Evolutionary conservation across 2,797 vertebrate species (phyloP).

Genomic region (Calcarius lapponicus): DNA sequence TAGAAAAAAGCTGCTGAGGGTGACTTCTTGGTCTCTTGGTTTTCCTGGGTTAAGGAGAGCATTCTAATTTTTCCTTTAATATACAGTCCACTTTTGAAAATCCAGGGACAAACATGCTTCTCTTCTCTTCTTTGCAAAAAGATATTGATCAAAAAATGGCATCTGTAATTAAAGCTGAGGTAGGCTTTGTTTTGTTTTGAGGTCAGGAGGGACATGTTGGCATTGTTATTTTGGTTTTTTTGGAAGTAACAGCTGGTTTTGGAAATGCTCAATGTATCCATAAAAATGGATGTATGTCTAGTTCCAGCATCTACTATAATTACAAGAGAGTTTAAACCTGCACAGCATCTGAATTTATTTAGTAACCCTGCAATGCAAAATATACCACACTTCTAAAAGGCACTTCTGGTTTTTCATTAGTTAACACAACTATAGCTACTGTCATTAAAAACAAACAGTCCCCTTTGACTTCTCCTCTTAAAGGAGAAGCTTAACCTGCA

Average conservation of each 20-base stretch:
- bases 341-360: neutral
- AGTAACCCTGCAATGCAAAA: neutral
- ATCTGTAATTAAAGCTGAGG: neutral
- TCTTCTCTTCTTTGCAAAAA: neutral
- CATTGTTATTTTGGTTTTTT: neutral
- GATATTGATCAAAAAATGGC: neutral
- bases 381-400: neutral
- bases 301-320: neutral
- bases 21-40: neutral
- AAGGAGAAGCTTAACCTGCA: neutral
- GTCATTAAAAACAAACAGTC: neutral
- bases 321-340: neutral
- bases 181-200: neutral
- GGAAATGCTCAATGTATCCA: neutral
- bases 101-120: neutral
- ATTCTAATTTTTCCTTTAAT: neutral
- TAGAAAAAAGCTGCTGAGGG: neutral
- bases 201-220: rapidly evolving
- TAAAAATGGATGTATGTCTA: neutral
- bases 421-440: neutral
- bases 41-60: neutral
- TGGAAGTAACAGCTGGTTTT: neutral
- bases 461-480: neutral
- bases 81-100: neutral
- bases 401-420: neutral